Evolutionary conservation across 2,888 invertebrate species (phyloP).

Genomic region (Clepsis dumicolana): DNA sequence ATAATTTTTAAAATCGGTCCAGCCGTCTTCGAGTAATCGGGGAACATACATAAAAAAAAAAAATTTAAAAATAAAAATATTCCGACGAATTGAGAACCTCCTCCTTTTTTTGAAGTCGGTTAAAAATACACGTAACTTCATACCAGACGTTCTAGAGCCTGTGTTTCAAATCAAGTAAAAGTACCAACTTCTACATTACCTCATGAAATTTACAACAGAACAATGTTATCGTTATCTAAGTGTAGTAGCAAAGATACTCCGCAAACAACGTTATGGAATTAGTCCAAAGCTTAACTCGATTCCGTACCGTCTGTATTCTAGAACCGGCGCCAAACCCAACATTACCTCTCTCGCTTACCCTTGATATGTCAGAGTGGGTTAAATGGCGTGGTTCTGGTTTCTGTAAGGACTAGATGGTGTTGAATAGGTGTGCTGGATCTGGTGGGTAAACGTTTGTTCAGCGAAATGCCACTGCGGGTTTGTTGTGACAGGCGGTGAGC

Average conservation of each 20-base stretch:
- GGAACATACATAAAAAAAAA: too few relatives aligned
- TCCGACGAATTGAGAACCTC: too few relatives aligned
- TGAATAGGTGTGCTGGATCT: neutral
- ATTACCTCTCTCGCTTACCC: neutral
- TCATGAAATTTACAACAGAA: neutral
- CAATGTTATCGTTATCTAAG: neutral
- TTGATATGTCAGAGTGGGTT: neutral
- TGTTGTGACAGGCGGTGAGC: conserved; percentile 2
- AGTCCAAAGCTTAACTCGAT: conserved; percentile 5
- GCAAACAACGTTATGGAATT: conserved; percentile 9
- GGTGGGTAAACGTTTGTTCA: conserved; percentile 4
- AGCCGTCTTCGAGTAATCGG: too few relatives aligned
- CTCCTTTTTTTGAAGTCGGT: too few relatives aligned
- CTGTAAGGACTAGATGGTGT: neutral
- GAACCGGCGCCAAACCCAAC: neutral
- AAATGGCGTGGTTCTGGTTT: neutral
- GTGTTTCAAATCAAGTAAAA: too few relatives aligned
- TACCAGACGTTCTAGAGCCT: too few relatives aligned
- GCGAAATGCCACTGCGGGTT: neutral
- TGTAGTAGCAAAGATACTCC: conserved; percentile 1
- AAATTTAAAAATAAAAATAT: too few relatives aligned
- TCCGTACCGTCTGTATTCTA: neutral
- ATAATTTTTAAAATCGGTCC: too few relatives aligned
- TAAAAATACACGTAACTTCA: too few relatives aligned
- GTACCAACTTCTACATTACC: too few relatives aligned